Conservation (phyloP, 2,113 vertebrate genomes). For the Noturus placidus region DNA sequence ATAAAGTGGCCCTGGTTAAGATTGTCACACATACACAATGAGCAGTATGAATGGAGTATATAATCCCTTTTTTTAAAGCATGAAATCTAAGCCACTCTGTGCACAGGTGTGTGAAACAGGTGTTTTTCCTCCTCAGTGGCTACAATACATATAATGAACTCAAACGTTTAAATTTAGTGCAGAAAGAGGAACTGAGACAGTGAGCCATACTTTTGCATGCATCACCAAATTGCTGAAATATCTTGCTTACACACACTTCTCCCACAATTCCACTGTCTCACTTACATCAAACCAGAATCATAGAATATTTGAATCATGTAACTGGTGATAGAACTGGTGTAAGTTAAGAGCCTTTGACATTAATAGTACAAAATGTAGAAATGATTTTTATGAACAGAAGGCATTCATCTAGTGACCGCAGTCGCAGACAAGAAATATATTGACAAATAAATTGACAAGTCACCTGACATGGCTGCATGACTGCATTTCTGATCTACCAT, state of each 20-base stretch:
- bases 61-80: not conserved
- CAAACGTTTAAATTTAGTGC: not conserved
- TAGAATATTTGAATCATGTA: not conserved
- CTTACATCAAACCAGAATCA: not conserved
- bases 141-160: not conserved
- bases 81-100: not conserved
- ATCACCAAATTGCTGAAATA: not conserved
- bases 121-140: not conserved
- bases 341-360: not conserved
- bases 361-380: not conserved
- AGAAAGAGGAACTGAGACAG: slow-evolving; percentile 9
- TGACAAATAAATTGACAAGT: not conserved
- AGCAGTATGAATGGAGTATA: not conserved
- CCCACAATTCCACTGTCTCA: not conserved
- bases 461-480: not conserved
- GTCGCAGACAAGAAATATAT: not conserved
- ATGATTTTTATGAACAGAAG: not conserved
- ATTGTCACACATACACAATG: not conserved
- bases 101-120: slow-evolving; percentile 4
- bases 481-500: not conserved
- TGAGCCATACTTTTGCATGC: not conserved
- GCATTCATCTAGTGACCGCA: not conserved
- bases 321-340: not conserved
- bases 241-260: not conserved
- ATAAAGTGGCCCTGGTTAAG: not conserved